These are phyloP conservation scores for Hypomecis atomaria DNA, from an alignment of 2,888 invertebrate genomes.

Conservation along the genomic window DNA sequence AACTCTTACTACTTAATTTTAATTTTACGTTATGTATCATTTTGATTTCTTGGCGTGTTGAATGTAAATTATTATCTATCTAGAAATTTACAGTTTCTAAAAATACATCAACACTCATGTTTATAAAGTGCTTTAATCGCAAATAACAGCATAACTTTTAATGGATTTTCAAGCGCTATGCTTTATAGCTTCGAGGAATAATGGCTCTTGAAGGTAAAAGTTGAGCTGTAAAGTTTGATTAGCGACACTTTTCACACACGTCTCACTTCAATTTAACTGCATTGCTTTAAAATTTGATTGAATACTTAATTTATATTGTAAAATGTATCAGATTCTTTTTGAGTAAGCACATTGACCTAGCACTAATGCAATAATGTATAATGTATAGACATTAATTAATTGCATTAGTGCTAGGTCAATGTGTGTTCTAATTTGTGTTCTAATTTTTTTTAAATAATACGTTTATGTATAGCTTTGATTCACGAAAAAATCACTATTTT, in stretches of 20 bases:
- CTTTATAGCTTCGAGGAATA: conserved; percentile 22
- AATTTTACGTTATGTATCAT: no score
- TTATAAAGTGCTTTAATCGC: conserved; percentile 10
- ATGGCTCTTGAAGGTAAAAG: conserved; percentile 24
- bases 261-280: conserved; percentile 19
- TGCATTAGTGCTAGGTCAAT: no score
- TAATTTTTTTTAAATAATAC: no score
- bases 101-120: not conserved
- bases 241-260: conserved; percentile 30
- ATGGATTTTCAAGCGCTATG: conserved; percentile 29
- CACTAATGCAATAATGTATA: no score
- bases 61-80: no score
- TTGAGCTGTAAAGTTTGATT: conserved; percentile 25
- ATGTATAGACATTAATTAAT: no score
- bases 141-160: conserved; percentile 17
- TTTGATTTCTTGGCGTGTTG: no score
- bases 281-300: conserved; percentile 18
- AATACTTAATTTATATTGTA: not conserved
- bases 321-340: not conserved
- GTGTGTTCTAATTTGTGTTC: no score
- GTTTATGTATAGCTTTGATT: no score
- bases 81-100: not conserved
- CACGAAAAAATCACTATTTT: no score
- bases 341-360: not conserved
- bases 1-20: no score